Evolutionary conservation across 2,797 vertebrate genomes (phyloP), one percentile per base, ranked within the genome.

Genomic region (Xyrichtys novacula): DNA sequence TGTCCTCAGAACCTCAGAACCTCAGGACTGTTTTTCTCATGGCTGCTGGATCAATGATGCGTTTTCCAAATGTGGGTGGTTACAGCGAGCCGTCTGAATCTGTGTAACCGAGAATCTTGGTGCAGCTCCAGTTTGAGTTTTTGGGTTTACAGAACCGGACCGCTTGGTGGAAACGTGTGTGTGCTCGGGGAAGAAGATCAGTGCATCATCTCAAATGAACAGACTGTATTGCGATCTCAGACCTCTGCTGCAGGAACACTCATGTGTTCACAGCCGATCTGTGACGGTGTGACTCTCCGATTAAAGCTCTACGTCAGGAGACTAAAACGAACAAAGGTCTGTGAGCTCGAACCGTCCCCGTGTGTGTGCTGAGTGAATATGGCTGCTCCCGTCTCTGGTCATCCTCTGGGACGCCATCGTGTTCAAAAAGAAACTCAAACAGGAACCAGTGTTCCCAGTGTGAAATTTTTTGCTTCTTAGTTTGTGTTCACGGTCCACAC

Each of bases 271-370:
- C 80, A 73, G 73, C 77, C 68, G 67, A 90, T 80, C 88, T 86
- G 87, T 87, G 83, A 77, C 84, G 78, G 74, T 78, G 74, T 78
- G 77, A 87, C 81, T 81, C 80, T 85, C 78, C 91, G 93, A 91
- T 89, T 85, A 93, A 93, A 94, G 89, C 91, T 92, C 86, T 90
- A n/a, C n/a, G n/a, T n/a, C n/a, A 86, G 57, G 67, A 82, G 78
- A 83, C 79, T 74, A 71, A 87, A 89, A 83, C 84, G 84, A 88
- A 81, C 74, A 83, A 80, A 71, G 68, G 72, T 89, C 71, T 44
- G 60, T 84, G 82, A 81, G 81, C 84, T 65, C 43, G 65, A 87
- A 75, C 22, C 39, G 86, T 79, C 65, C 74, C 52, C n/a, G n/a
- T n/a, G n/a, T n/a, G 31, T 85, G 88, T 82, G 81, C 77, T 85